A percentile compares a stretch with the other conserved stretches of the same genome.
Evolutionary conservation across 2,888 invertebrate species (phyloP).

Genomic region (Drosophila pseudotalamancana): DNA sequence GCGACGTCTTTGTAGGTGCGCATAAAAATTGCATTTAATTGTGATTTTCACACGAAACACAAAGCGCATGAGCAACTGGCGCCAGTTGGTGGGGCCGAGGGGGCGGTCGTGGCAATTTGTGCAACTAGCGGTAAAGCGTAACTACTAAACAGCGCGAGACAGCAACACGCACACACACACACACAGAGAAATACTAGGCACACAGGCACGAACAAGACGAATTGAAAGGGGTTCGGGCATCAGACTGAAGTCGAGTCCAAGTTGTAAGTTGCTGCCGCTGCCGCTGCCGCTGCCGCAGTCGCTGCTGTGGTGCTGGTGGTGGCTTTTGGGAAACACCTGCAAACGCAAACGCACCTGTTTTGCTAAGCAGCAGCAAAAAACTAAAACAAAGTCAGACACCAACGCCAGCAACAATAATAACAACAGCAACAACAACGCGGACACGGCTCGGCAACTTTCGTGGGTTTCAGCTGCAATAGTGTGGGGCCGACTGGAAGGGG

Average conservation of each 20-base stretch:
- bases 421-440: slow-evolving; percentile 55
- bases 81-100: slow-evolving; percentile 31
- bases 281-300: slow-evolving; percentile 5
- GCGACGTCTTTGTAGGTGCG: slow-evolving; percentile 67
- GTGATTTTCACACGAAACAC: slow-evolving; percentile 82
- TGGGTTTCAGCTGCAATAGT: slow-evolving; percentile 34
- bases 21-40: slow-evolving; percentile 82
- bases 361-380: slow-evolving; percentile 71
- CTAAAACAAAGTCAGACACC: slow-evolving; percentile 76
- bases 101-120: slow-evolving; percentile 61
- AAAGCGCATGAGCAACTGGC: slow-evolving; percentile 74
- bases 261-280: slow-evolving; percentile 27
- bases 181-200: background rate
- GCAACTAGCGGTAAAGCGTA: slow-evolving; percentile 79
- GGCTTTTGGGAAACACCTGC: slow-evolving; percentile 82
- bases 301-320: slow-evolving; percentile 48
- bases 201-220: background rate
- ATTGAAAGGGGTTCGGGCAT: background rate
- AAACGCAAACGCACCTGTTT: slow-evolving; percentile 82
- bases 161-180: slow-evolving; percentile 15
- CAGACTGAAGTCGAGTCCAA: slow-evolving; percentile 21
- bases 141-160: slow-evolving; percentile 74
- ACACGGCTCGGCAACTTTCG: slow-evolving; percentile 74
- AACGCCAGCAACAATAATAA: slow-evolving; percentile 54
- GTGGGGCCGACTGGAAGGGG: background rate